A percentile compares a stretch with the other conserved stretches of the same genome.
phyloP scores from a whole-genome alignment of 2,888 invertebrate species.

The Biston betularia region DNA sequence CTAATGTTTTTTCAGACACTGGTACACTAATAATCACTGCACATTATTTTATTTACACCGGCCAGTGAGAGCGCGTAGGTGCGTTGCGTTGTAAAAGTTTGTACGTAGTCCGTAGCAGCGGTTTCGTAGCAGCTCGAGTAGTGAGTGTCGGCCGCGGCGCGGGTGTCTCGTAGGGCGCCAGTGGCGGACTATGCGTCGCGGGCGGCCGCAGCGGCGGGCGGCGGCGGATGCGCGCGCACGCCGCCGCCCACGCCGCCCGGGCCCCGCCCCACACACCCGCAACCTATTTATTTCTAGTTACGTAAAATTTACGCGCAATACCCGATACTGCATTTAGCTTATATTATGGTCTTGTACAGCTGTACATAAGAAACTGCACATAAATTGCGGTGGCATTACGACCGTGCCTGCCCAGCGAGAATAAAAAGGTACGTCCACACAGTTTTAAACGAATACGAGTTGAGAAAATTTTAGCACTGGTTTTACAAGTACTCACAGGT shows the following conservation, averaged over 20 bases:
- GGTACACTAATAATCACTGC: conserved; percentile 71
- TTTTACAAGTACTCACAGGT: neutral
- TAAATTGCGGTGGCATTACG: conserved; percentile 47
- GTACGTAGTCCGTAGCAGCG: conserved; percentile 67
- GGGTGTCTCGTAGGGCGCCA: conserved; percentile 81
- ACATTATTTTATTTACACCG: conserved; percentile 61
- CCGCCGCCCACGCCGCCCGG: conserved; percentile 75
- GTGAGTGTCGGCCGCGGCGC: conserved; percentile 64
- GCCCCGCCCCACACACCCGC: conserved; percentile 84
- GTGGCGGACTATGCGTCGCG: conserved; percentile 76
- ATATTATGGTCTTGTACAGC: conserved; percentile 62
- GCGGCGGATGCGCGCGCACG: conserved; percentile 71
- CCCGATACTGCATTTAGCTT: conserved; percentile 83
- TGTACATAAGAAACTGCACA: conserved; percentile 44
- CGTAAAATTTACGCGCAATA: conserved; percentile 86
- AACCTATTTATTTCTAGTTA: conserved; percentile 87
- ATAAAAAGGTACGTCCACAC: conserved; percentile 1
- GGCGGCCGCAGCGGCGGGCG: conserved; percentile 51
- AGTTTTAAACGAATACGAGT: neutral
- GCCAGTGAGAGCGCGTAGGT: conserved; percentile 55
- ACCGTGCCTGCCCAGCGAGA: conserved; percentile 42
- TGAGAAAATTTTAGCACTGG: neutral
- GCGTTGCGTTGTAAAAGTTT: conserved; percentile 77
- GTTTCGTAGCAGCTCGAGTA: conserved; percentile 57
- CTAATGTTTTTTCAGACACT: conserved; percentile 68